Evolutionary conservation across 2,113 vertebrate species (phyloP), one percentile per base, ranked within the genome.

Genomic region (Otis tarda): DNA sequence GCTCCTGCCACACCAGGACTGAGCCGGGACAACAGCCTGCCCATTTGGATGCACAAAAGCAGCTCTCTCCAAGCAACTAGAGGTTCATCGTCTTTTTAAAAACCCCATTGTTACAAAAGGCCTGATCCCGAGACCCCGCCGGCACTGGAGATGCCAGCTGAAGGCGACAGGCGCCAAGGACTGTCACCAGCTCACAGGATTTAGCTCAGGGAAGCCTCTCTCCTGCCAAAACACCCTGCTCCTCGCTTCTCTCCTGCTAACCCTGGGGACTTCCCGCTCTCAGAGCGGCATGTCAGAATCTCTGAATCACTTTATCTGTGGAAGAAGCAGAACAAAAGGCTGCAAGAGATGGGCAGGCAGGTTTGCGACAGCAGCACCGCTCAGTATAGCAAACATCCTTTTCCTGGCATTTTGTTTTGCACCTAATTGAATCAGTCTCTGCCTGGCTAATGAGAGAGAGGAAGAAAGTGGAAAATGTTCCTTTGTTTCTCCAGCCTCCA

Each of bases 391-490:
- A 86, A 93, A 95, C 86, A 81, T 87, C 92, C 95, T 73, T 61
- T 76, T 94, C 94, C 91, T 94, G 94, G 71, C 87, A 50, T 94
- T 96, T 89, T 91, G 65, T 33, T 71, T 55, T 45, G 76, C 92
- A 76, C 49, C 79, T 67, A 75, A 35, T 25, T 61, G 55, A 65
- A 49, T 80, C 85, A 6, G 57, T 7, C 68, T 49, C 83, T 80
- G 93, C 79, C 49, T 12, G 56, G 37, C 37, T 50, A 55, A 61
- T 49, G 89, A 57, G 41, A 39, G 52, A 68, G 74, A 63, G 87
- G 80, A 85, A 55, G 45, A 70, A 87, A 83, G 63, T 61, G 69
- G 81, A 49, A 89, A 85, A 45, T 8, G 33, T 64, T n/a, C 67
- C 57, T 94, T 94, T 88, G 96, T 90, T 79, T 47, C 75, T 78